Evolutionary conservation across 2,113 vertebrate species (phyloP).

Genomic region (Protobothrops flavoviridis): DNA sequence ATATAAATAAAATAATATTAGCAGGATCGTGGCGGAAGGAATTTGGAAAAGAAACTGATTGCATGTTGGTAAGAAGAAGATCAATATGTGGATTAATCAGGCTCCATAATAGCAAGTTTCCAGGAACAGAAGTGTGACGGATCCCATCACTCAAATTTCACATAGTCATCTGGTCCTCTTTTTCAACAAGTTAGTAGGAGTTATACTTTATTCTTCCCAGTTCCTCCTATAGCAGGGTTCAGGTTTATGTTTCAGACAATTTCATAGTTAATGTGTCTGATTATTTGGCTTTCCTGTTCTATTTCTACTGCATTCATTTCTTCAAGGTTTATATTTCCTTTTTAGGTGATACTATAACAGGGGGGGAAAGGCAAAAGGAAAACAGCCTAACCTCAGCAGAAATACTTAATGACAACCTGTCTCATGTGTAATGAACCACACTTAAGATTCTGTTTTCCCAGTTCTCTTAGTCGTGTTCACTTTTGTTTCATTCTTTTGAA

Average conservation of each 20-base stretch:
- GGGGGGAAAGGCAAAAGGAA: neutral
- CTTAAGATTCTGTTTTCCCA: neutral
- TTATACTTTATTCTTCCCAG: neutral
- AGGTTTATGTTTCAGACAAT: neutral
- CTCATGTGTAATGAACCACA: conserved; percentile 18
- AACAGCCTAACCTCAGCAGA: conserved; percentile 21
- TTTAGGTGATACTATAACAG: neutral
- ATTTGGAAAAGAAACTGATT: neutral
- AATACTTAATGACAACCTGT: conserved; percentile 25
- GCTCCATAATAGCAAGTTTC: neutral
- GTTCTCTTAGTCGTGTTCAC: neutral
- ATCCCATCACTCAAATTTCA: neutral
- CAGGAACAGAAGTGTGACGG: neutral
- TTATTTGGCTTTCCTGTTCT: neutral
- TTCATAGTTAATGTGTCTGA: neutral
- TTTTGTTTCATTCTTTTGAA: neutral
- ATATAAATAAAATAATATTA: too few species aligned
- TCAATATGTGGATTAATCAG: neutral
- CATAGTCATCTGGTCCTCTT: neutral
- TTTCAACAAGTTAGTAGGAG: neutral
- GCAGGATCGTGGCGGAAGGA: neutral
- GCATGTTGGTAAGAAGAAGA: neutral
- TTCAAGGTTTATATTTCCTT: neutral
- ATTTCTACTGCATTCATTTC: neutral
- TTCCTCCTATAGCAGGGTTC: neutral